Percentiles rank a stretch among this genome's conserved stretches.
These are phyloP conservation scores for Gisinianus flammeolus DNA, from an alignment of 2,888 invertebrate genomes.

Conservation along the genomic window DNA sequence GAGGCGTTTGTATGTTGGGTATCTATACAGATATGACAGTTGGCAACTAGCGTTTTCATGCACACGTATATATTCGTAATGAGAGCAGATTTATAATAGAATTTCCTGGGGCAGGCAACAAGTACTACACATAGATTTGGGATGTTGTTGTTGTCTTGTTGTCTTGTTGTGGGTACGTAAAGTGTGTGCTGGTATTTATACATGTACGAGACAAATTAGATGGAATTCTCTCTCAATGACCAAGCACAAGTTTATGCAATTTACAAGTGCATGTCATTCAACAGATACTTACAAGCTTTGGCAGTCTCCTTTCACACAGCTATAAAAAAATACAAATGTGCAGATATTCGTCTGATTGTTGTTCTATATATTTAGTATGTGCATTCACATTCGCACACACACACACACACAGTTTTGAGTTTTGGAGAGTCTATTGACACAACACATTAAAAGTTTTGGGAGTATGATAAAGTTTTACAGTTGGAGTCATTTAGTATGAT, in stretches of 20 bases:
- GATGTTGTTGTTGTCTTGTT: neutral
- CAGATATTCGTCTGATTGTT: too few species aligned
- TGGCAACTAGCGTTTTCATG: too few species aligned
- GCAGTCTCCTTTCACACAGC: too few species aligned
- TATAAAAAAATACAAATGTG: neutral
- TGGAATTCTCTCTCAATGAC: constrained; percentile 9
- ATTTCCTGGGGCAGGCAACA: constrained; percentile 25
- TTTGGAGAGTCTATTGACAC: too few species aligned
- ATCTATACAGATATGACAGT: too few species aligned
- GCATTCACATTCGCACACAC: neutral
- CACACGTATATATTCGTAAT: too few species aligned
- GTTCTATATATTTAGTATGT: neutral
- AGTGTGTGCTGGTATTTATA: neutral
- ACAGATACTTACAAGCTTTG: constrained; percentile 3
- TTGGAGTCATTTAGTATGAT: too few species aligned
- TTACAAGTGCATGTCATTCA: constrained; percentile 29
- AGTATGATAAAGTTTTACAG: too few species aligned
- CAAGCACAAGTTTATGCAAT: constrained; percentile 21
- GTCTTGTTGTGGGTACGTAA: neutral
- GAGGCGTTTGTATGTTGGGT: too few species aligned
- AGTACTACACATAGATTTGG: neutral
- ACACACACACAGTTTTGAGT: too few species aligned
- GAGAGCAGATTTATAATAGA: constrained; percentile 20
- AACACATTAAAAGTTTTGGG: too few species aligned
- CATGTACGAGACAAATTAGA: neutral